Base-by-base conservation (phyloP, 1,140 invertebrate genomes). In the Philopotamus ludificatus region DNA sequence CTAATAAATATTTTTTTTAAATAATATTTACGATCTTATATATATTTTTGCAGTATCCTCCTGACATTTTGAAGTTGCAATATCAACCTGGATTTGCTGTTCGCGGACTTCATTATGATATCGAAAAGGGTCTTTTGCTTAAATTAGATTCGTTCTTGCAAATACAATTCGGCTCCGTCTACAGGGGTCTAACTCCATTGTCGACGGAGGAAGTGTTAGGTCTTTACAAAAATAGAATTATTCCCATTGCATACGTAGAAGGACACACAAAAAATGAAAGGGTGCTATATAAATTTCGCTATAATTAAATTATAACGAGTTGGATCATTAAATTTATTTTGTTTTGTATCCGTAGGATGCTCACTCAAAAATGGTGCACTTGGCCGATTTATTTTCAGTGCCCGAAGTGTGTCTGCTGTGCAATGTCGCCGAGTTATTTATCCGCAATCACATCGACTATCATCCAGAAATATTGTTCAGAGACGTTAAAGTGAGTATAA, bases 131-230 rank as follows among this genome's bases (percentile, higher is more conserved):
- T 25, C 77, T 97, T n/a, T 80, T 98, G 12, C 81, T 98, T 70
- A 98, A 99, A 80, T 83, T 99, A 70, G 95, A 98, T 81, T 94
- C 93, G 15, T 98, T 97, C 78, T 84, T 97, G 68, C 94, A 98
- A 85, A 95, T 98, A 71, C 95, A 98, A 77, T 85, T 95, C 74
- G 95, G 93, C 34, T 89, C 93, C 26, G 95, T 98, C n/a, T 98
- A 95, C 76, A 85, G 92, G 72, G 91, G 96, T 3, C 76, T 93
- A 12, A 89, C 88, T 66, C 86, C 87, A 10, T 83, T 99, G 0
- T 81, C 87, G 15, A 89, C 92, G 73, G 88, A 92, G 18, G 93
- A 98, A 81, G 93, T 98, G 28, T 80, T 93, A 1, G 80, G 87
- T 65, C 77, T 94, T 25, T 98, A 98, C 76, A 91, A 90, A 73